A percentile compares a stretch with the other conserved stretches of the same genome.
These are phyloP conservation scores for Gymnocheta viridis DNA, from an alignment of 2,888 invertebrate species.

Conservation along the genomic window DNA sequence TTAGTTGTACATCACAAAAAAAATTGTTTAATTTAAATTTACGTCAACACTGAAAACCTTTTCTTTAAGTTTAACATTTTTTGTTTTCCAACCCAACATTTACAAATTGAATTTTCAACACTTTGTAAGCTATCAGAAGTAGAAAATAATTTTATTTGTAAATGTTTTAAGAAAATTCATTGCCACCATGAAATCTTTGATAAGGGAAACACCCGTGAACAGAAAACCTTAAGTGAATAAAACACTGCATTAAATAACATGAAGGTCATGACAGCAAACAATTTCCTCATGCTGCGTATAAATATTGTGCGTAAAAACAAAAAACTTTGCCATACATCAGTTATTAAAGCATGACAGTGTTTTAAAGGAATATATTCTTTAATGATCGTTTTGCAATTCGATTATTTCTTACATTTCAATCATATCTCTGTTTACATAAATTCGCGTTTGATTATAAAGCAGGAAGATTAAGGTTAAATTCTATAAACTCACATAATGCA, in stretches of 20 bases:
- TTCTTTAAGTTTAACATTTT: no score
- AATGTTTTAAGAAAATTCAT: conserved; percentile 24
- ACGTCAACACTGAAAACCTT: no score
- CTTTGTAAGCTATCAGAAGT: background rate
- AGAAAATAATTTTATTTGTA: background rate
- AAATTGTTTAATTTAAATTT: no score
- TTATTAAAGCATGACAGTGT: background rate
- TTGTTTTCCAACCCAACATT: background rate
- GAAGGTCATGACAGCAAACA: conserved; percentile 60
- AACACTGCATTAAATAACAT: conserved; percentile 52
- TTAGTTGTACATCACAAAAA: no score
- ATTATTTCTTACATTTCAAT: no score
- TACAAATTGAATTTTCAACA: conserved; percentile 11
- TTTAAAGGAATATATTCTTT: background rate
- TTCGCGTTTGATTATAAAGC: no score
- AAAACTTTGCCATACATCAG: conserved; percentile 30
- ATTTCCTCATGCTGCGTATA: conserved; percentile 61
- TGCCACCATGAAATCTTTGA: conserved; percentile 49
- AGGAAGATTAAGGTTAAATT: no score
- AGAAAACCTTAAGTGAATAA: conserved; percentile 38
- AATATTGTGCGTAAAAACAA: conserved; percentile 42
- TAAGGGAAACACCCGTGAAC: conserved; percentile 42
- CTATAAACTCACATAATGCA: no score
- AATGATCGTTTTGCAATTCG: no score
- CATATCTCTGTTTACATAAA: no score